A percentile compares a stretch with the other conserved stretches of the same genome.
These are phyloP conservation scores for Mamestra configurata DNA, from an alignment of 1,140 invertebrate species.

Conservation along the genomic window DNA sequence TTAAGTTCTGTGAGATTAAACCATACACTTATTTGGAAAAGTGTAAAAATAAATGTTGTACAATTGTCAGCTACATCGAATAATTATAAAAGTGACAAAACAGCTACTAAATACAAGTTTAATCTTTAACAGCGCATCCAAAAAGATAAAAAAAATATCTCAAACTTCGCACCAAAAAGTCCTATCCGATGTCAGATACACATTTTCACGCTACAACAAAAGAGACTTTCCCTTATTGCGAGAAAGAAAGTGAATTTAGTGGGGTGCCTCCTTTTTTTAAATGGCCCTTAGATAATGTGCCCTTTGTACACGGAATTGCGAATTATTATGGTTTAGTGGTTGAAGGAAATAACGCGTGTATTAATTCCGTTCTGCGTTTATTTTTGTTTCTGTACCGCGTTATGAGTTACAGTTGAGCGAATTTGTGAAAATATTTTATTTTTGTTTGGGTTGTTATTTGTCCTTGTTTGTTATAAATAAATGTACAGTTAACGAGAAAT, in stretches of 20 bases:
- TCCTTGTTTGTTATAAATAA: neutral
- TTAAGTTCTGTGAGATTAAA: too few species aligned
- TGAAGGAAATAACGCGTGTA: conserved; percentile 48
- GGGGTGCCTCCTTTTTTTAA: conserved; percentile 48
- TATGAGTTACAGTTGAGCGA: neutral
- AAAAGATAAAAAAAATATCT: neutral
- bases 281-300: conserved; percentile 60
- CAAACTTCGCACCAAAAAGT: neutral
- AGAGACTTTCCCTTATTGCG: conserved; percentile 24
- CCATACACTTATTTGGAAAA: too few species aligned
- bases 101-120: neutral
- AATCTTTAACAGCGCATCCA: neutral
- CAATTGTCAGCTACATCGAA: too few species aligned
- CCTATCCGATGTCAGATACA: conserved; percentile 50
- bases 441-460: neutral
- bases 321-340: conserved; percentile 66
- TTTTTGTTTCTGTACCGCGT: neutral
- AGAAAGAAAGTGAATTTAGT: conserved; percentile 57
- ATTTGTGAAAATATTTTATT: neutral
- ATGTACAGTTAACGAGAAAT: too few species aligned
- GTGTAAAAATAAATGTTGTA: too few species aligned
- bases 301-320: conserved; percentile 63
- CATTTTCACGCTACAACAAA: conserved; percentile 14
- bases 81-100: too few species aligned
- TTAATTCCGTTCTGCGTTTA: conserved; percentile 32